Evolutionary conservation across 2,113 vertebrate species (phyloP).

Genomic region (Synchiropus splendidus): DNA sequence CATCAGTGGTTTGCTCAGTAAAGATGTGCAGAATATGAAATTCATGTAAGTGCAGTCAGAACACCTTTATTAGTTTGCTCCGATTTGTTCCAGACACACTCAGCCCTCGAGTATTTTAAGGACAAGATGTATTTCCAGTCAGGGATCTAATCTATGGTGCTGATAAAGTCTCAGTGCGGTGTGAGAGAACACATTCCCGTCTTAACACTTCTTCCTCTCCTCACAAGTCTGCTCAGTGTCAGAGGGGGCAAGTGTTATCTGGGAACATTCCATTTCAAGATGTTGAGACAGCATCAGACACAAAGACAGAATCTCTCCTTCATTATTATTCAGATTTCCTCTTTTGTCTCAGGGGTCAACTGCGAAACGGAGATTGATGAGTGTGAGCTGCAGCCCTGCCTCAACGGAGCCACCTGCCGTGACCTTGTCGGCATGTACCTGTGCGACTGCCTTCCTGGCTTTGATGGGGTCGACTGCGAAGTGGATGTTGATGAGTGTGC

Average conservation of each 20-base stretch:
- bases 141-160: constrained; percentile 16
- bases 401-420: constrained; percentile 73
- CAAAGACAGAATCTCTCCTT: too few relatives aligned
- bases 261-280: background rate
- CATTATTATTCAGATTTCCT: background rate
- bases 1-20: too few relatives aligned
- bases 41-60: too few relatives aligned
- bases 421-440: constrained; percentile 76
- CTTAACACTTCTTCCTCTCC: constrained; percentile 11
- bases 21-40: too few relatives aligned
- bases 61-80: background rate
- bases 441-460: constrained; percentile 76
- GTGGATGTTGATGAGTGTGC: constrained; percentile 78
- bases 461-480: constrained; percentile 71
- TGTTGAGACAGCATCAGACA: too few relatives aligned
- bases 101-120: constrained; percentile 31
- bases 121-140: constrained; percentile 12
- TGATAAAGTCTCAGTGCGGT: constrained; percentile 14
- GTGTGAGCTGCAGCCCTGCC: constrained; percentile 76
- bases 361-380: constrained; percentile 84
- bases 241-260: constrained; percentile 21
- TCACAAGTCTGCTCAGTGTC: constrained; percentile 12
- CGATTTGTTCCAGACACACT: constrained; percentile 15
- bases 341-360: constrained; percentile 68
- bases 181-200: constrained; percentile 22